phyloP scores from a whole-genome alignment of 2,888 invertebrate genomes.

The Cantharis rufa region DNA sequence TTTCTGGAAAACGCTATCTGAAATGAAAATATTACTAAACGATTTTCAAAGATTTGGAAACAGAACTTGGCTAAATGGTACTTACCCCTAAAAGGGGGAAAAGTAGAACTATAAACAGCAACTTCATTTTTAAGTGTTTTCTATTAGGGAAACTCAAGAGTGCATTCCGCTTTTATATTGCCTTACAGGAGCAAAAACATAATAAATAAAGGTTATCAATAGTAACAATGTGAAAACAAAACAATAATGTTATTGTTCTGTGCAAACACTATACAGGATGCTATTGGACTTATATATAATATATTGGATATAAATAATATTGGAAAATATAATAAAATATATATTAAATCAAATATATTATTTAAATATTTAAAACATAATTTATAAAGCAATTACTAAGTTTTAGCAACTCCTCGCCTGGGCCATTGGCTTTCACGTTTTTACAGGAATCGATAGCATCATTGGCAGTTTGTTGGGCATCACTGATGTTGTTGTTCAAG shows the following conservation, averaged over 20 bases:
- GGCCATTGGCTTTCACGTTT: neutral
- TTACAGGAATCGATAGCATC: neutral
- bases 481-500: neutral
- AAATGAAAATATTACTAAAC: neutral
- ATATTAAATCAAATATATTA: no score
- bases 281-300: no score
- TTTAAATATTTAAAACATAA: neutral
- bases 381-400: neutral
- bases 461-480: neutral
- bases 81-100: neutral
- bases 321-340: no score
- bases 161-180: no score
- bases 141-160: no score
- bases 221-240: no score
- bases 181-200: no score
- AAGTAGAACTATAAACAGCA: neutral
- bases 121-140: neutral
- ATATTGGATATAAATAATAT: no score
- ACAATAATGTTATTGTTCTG: no score
- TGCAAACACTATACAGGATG: no score
- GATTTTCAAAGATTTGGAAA: neutral
- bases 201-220: no score
- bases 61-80: neutral
- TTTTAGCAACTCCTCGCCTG: neutral
- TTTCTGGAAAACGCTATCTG: neutral